A percentile compares a stretch with the other conserved stretches of the same genome.
phyloP scores from a whole-genome alignment of 2,113 vertebrate species.

The Nettapus auritus region DNA sequence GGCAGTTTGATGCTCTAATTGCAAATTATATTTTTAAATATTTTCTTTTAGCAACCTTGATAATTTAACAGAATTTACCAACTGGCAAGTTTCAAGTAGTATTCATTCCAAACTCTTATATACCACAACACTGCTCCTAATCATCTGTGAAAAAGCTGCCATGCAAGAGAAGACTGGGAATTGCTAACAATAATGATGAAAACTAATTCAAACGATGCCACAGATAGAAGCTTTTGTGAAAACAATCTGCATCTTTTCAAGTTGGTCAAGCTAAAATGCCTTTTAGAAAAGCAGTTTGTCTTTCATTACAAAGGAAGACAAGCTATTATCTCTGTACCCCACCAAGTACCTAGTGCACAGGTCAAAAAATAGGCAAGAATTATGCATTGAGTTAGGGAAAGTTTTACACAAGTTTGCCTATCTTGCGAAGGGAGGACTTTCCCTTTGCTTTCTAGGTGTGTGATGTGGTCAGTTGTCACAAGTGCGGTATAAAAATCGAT shows the following conservation, averaged over 20 bases:
- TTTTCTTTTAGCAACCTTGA: conserved; percentile 10
- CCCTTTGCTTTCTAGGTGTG: not conserved
- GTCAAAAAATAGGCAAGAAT: not conserved
- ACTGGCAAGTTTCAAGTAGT: conserved; percentile 13
- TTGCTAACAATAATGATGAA: conserved; percentile 30
- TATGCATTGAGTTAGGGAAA: not conserved
- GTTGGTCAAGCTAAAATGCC: not conserved
- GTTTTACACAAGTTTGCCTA: not conserved
- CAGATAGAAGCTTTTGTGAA: conserved; percentile 1
- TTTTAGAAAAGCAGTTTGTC: not conserved
- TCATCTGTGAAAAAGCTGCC: conserved; percentile 61
- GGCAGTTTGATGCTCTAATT: conserved; percentile 35
- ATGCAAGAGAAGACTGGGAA: conserved; percentile 45
- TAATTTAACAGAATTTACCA: conserved; percentile 35
- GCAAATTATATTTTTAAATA: conserved; percentile 25
- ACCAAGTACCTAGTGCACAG: not conserved
- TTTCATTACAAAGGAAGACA: not conserved
- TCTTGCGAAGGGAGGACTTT: not conserved
- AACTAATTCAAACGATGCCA: conserved; percentile 30
- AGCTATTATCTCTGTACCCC: not conserved
- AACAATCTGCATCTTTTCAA: conserved; percentile 37
- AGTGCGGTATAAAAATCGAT: not conserved
- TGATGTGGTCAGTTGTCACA: not conserved
- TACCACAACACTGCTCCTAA: not conserved
- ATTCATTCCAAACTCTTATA: not conserved